Evolutionary conservation across 1,140 invertebrate species (phyloP).

Genomic region (Drosophila kikkawai): DNA sequence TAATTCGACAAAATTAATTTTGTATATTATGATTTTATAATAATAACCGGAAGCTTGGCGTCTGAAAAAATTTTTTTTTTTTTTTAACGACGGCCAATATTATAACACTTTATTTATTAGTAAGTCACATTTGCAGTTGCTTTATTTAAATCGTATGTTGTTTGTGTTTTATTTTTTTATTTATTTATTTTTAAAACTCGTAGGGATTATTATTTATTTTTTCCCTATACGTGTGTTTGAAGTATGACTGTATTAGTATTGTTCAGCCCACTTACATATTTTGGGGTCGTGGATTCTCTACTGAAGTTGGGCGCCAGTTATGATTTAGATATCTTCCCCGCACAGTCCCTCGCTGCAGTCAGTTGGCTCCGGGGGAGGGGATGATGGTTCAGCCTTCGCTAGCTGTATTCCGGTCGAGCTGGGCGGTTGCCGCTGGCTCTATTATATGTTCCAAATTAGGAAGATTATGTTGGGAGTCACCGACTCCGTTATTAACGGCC

Average conservation of each 20-base stretch:
- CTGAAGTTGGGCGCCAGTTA: neutral
- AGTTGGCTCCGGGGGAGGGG: too few relatives aligned
- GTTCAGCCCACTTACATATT: constrained; percentile 8
- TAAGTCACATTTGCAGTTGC: neutral
- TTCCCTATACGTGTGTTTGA: constrained; percentile 6
- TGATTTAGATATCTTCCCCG: too few relatives aligned
- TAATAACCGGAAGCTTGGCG: too few relatives aligned
- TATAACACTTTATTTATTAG: too few relatives aligned
- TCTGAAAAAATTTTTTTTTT: neutral
- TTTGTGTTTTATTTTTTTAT: neutral
- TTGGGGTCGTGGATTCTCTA: constrained; percentile 3
- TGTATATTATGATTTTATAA: too few relatives aligned
- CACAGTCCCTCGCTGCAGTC: too few relatives aligned
- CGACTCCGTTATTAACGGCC: neutral
- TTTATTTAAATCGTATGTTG: too few relatives aligned
- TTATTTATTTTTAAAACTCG: neutral
- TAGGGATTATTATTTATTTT: constrained; percentile 9
- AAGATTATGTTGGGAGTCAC: constrained; percentile 4
- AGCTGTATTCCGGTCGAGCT: neutral
- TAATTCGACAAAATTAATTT: constrained; percentile 10
- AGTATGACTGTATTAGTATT: constrained; percentile 1
- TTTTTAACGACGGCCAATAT: too few relatives aligned
- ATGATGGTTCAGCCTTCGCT: neutral
- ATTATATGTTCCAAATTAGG: neutral
- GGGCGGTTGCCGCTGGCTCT: constrained; percentile 9